A percentile compares a stretch with the other conserved stretches of the same genome.
Conservation (phyloP, 37 sponge, comb jelly and placozoan genomes). For the Ianthella basta region DNA sequence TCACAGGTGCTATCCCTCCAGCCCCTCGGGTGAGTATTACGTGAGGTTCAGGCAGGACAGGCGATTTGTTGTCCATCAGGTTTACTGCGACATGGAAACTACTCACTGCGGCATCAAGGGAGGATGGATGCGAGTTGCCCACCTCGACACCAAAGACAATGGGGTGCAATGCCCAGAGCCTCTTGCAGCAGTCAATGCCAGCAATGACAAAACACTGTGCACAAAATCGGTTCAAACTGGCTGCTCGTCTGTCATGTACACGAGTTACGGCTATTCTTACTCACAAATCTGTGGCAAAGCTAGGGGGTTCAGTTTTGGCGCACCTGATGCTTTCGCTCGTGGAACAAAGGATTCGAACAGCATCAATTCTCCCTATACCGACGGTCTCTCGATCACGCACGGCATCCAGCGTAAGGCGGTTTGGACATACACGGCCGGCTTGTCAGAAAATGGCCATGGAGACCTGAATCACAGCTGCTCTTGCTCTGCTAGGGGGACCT, state of each 20-base stretch:
- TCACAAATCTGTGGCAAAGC: not conserved
- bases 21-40: not conserved
- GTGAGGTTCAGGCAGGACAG: not conserved
- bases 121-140: constrained; percentile 2
- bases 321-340: constrained; percentile 4
- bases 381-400: constrained; percentile 7
- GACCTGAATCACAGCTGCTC: not conserved
- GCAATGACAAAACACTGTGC: not conserved
- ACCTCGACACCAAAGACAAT: not conserved
- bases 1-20: not conserved
- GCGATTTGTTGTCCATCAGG: not conserved
- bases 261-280: not conserved
- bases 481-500: not conserved
- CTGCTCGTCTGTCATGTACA: constrained; percentile 1
- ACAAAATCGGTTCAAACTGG: not conserved
- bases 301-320: constrained; percentile 7
- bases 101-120: not conserved
- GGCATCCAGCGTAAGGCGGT: not conserved
- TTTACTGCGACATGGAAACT: not conserved
- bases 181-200: not conserved
- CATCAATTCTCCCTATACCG: not conserved
- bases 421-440: constrained; percentile 21
- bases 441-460: not conserved
- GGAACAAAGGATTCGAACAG: not conserved
- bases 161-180: not conserved